Evolutionary conservation across 2,113 vertebrate genomes (phyloP).

Genomic region (Atractosteus spatula): DNA sequence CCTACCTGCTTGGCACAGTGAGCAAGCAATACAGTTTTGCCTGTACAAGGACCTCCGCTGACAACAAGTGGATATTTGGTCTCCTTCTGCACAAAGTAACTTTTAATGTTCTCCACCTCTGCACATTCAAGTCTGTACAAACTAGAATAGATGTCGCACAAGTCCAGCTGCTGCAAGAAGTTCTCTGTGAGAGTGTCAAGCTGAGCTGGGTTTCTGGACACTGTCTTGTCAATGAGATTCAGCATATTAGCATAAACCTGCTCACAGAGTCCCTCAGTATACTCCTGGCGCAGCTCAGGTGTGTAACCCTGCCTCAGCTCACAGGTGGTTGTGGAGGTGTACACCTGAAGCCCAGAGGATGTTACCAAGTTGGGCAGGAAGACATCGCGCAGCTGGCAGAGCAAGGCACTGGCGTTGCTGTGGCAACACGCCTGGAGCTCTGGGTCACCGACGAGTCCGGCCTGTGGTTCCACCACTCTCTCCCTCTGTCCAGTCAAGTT

Average conservation of each 20-base stretch:
- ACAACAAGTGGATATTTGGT: conserved; percentile 57
- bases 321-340: conserved; percentile 53
- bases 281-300: conserved; percentile 46
- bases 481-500: conserved; percentile 26
- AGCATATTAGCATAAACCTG: conserved; percentile 62
- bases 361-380: conserved; percentile 58
- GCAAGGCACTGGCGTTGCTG: conserved; percentile 19
- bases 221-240: conserved; percentile 39
- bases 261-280: conserved; percentile 54
- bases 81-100: conserved; percentile 51
- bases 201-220: conserved; percentile 3
- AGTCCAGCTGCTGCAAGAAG: conserved; percentile 48
- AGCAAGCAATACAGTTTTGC: conserved; percentile 69
- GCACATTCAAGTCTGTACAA: conserved; percentile 52
- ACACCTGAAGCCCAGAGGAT: conserved; percentile 52
- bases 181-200: conserved; percentile 30
- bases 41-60: conserved; percentile 63
- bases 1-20: conserved; percentile 63
- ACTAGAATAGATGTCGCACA: conserved; percentile 47
- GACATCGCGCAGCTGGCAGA: conserved; percentile 56
- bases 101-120: conserved; percentile 54
- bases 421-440: conserved; percentile 6
- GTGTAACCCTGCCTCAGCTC: conserved; percentile 52
- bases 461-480: conserved; percentile 1
- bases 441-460: conserved; percentile 15